Evolutionary conservation across 2,888 invertebrate genomes (phyloP).

Genomic region (Cheilosia variabilis): DNA sequence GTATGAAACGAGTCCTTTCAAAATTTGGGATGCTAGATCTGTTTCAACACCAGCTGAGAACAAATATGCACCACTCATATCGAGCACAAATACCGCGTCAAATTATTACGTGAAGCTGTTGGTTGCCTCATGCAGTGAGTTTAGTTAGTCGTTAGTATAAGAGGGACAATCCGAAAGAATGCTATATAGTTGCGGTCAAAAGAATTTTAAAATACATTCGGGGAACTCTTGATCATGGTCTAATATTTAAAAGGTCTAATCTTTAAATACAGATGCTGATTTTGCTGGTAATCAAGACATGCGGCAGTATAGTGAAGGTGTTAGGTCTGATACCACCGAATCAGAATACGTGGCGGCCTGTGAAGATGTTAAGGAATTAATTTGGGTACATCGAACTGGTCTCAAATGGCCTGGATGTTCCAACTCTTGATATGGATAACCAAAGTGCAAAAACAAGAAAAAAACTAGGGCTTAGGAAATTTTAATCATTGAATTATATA

Average conservation of each 20-base stretch:
- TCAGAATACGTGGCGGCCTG: no score
- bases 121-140: slow-evolving; percentile 37
- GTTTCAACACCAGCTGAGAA: slow-evolving; percentile 37
- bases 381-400: no score
- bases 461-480: no score
- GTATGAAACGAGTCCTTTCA: slow-evolving; percentile 13
- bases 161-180: slow-evolving; percentile 34
- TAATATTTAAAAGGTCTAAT: slow-evolving; percentile 27
- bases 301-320: no score
- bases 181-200: slow-evolving; percentile 30
- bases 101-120: slow-evolving; percentile 25
- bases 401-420: no score
- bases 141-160: slow-evolving; percentile 26
- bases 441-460: no score
- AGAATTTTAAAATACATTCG: slow-evolving; percentile 52
- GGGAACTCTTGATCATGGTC: slow-evolving; percentile 42
- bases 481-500: no score
- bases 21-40: slow-evolving; percentile 29
- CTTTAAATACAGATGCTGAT: slow-evolving; percentile 49
- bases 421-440: no score
- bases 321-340: background rate
- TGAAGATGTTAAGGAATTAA: no score
- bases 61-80: background rate
- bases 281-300: no score
- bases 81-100: background rate